A percentile compares a stretch with the other conserved stretches of the same genome.
These are phyloP conservation scores for Sinotaia quadrata DNA, from an alignment of 2,888 invertebrate species.

Conservation along the genomic window DNA sequence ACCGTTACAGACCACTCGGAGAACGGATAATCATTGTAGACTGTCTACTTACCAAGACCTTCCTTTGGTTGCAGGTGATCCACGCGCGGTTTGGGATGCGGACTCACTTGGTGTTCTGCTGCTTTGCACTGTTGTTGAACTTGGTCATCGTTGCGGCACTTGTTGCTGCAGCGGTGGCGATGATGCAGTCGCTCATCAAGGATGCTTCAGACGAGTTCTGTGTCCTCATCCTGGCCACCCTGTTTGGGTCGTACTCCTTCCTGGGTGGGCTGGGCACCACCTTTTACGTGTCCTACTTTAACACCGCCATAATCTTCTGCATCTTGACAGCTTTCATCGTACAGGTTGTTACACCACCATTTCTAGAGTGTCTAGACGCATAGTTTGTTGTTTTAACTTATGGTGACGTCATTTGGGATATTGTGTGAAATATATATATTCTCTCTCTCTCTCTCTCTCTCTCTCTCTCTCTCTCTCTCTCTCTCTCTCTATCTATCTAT, in stretches of 20 bases:
- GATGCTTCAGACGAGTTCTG: conserved; percentile 60
- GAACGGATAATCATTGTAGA: no score
- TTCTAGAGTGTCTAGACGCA: no score
- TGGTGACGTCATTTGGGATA: no score
- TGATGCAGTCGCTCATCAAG: conserved; percentile 54
- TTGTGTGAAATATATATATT: neutral
- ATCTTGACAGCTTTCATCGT: conserved; percentile 51
- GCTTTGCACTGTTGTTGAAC: conserved; percentile 60
- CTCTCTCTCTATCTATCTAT: no score
- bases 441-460: neutral
- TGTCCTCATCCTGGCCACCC: conserved; percentile 57
- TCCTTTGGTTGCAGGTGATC: conserved; percentile 49
- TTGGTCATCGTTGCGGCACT: conserved; percentile 55
- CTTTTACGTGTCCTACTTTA: conserved; percentile 68
- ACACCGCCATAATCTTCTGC: conserved; percentile 55
- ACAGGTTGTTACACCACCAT: no score
- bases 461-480: conserved; percentile 14
- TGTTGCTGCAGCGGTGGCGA: conserved; percentile 52
- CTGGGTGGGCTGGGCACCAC: conserved; percentile 65
- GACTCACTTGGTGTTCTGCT: conserved; percentile 58
- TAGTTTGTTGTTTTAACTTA: no score
- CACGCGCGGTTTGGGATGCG: conserved; percentile 55
- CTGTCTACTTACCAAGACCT: no score
- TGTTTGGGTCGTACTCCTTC: conserved; percentile 62
- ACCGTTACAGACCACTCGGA: no score